Evolutionary conservation across 1,140 invertebrate species (phyloP), one percentile per base, ranked within the genome.

Genomic region (Musca vetustissima): DNA sequence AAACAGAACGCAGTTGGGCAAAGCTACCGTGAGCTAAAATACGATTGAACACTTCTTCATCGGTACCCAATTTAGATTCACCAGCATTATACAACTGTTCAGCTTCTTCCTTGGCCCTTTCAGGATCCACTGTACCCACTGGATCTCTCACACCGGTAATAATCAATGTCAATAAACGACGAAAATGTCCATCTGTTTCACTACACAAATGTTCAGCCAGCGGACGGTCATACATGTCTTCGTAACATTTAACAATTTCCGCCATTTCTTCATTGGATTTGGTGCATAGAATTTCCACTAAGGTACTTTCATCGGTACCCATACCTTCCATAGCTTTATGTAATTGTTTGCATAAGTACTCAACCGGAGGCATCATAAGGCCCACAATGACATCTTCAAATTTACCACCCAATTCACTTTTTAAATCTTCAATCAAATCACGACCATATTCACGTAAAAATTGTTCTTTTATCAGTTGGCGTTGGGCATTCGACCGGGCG

Each of bases 131-230:
- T 4, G 81, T 84, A 15, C 81, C 83, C 71, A 82, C 83, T 43
- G 83, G 82, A 70, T 86, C 84, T 0, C 86, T 80, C 11, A 84
- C 85, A 0, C 86, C 86, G 19, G 87, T 88, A 2, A 89, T 83
- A 68, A 89, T 87, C 25, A 89, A 82, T 0, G 88, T 88, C 2
- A 95, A 84, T 19, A 95, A 83, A 11, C 91, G 87, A 14, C 90
- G 86, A 79, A 93, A 93, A 79, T 92, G 85, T 1, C 93, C 92
- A 0, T 90, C 91, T 0, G 92, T 94, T 78, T 95, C 93, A 49
- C 89, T 88, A 73, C 87, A 88, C 80, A 95, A 86, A 79, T 92
- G 91, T 72, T 90, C 86, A 48, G 92, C 92, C 71, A 95, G 75
- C 1, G 90, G 89, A 1, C 89, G 88, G 50, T 87, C 86, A 76